Base-by-base conservation (phyloP, 1,140 invertebrate species). In the Magallana ariakensis region DNA sequence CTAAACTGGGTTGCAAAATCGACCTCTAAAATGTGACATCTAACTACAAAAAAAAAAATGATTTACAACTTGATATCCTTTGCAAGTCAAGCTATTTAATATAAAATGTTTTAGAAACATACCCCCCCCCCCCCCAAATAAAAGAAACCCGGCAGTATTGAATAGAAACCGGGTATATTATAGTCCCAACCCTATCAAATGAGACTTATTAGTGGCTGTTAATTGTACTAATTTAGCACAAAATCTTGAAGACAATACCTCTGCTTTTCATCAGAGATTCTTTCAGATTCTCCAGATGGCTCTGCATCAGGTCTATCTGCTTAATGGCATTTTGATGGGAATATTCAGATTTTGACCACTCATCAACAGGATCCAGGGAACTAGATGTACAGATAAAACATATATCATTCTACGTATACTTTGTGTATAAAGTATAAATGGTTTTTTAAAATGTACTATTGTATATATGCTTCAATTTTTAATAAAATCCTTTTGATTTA, bases 1-100 rank as follows among this genome's bases (percentile, higher is more conserved):
- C 87, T 93, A 86, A 92, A 93, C 85, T 92, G 92, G n/a, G 90
- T 91, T 11, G 91, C 90, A 8, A 93, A 82, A 55, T 92, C 92
- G 26, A 93, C 92, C 66, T 92, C 89, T 55, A 93, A 80, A 58
- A 91, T 90, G 82, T 92, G 90, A 82, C 89, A 89, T 19, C 88
- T 87, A n/a, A 92, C 92, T 93, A 87, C 53, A 89, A 88, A 87
- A n/a, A 75, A 85, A 16, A 89, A 87, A 88, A 33, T 9, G n/a
- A n/a, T n/a, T n/a, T n/a, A 33, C 33, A 33, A 33, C 33, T 33
- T 1, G 3, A 33, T 33, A 1, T 1, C 33, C 1, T 46, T 2
- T 46, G 33, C 33, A 46, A 46, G 33, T 46, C n/a, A n/a, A 46
- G 0, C 33, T 0, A 46, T 5, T 4, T 5, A 3, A 4, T 46